phyloP scores from a whole-genome alignment of 2,797 vertebrate species.

The Botia almorhae region DNA sequence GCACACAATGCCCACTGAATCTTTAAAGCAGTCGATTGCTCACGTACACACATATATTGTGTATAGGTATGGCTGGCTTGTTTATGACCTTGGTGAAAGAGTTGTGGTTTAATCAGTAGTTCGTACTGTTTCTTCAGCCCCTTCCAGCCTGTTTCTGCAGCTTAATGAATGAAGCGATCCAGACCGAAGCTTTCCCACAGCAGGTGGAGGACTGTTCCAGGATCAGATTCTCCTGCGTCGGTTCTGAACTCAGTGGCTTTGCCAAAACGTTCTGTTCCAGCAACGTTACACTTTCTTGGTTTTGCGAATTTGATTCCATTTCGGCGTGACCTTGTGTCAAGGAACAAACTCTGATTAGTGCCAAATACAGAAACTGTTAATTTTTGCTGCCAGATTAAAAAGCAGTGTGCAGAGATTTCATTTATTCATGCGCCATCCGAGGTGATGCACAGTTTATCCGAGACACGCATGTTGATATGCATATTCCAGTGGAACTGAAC shows the following conservation, averaged over 20 bases:
- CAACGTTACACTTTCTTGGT: constrained; percentile 14
- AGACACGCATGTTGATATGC: neutral
- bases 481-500: too few relatives aligned
- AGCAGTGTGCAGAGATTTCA: neutral
- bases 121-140: constrained; percentile 42
- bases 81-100: constrained; percentile 68
- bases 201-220: constrained; percentile 25
- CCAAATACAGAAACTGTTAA: constrained; percentile 23
- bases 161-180: constrained; percentile 48
- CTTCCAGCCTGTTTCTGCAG: constrained; percentile 55
- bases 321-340: constrained; percentile 34
- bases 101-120: constrained; percentile 72
- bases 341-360: constrained; percentile 7
- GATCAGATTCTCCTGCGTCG: constrained; percentile 32
- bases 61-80: constrained; percentile 53
- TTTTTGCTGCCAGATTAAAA: constrained; percentile 22
- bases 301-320: constrained; percentile 20
- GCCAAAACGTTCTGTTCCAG: constrained; percentile 35
- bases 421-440: neutral
- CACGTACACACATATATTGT: constrained; percentile 16
- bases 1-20: constrained; percentile 58
- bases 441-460: too few relatives aligned
- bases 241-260: constrained; percentile 19
- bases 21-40: constrained; percentile 24
- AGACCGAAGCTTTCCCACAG: constrained; percentile 49